phyloP scores from a whole-genome alignment of 1,140 invertebrate species.

The Zaprionus capensis region DNA sequence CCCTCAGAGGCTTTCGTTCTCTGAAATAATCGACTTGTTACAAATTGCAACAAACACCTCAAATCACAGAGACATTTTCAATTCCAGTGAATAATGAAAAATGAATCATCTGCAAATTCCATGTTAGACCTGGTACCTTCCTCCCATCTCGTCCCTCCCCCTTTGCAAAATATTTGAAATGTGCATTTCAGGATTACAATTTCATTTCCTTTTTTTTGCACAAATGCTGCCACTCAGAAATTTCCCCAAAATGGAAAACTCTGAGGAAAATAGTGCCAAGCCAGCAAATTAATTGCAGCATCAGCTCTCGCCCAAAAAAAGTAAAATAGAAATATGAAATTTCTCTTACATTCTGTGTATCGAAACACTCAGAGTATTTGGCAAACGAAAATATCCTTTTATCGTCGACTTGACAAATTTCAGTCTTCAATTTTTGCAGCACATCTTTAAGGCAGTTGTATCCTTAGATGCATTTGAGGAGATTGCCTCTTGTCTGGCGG shows the following conservation, averaged over 20 bases:
- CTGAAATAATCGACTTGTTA: not conserved
- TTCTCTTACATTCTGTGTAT: not conserved
- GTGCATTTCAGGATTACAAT: constrained; percentile 7
- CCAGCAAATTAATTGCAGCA: constrained; percentile 48
- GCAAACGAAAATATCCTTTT: constrained; percentile 2
- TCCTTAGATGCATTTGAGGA: not conserved
- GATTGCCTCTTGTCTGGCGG: not conserved
- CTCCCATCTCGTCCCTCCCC: not conserved
- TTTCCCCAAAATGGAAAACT: constrained; percentile 16
- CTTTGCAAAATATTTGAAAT: constrained; percentile 14
- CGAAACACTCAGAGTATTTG: not conserved
- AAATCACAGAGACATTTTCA: constrained; percentile 12
- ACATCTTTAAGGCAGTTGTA: not conserved
- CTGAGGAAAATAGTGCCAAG: constrained; percentile 9
- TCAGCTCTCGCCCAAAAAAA: constrained; percentile 32
- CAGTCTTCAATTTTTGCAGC: not conserved
- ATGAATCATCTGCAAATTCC: constrained; percentile 11
- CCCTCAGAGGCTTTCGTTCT: not conserved
- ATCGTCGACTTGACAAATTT: not conserved
- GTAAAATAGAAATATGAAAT: constrained; percentile 13
- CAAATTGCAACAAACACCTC: constrained; percentile 13
- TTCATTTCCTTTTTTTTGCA: constrained; percentile 2
- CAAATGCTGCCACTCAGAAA: constrained; percentile 27
- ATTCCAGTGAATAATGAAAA: not conserved
- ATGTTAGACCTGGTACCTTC: not conserved